These are phyloP conservation scores for Euplagia quadripunctaria DNA, from an alignment of 2,888 invertebrate species.

Conservation along the genomic window DNA sequence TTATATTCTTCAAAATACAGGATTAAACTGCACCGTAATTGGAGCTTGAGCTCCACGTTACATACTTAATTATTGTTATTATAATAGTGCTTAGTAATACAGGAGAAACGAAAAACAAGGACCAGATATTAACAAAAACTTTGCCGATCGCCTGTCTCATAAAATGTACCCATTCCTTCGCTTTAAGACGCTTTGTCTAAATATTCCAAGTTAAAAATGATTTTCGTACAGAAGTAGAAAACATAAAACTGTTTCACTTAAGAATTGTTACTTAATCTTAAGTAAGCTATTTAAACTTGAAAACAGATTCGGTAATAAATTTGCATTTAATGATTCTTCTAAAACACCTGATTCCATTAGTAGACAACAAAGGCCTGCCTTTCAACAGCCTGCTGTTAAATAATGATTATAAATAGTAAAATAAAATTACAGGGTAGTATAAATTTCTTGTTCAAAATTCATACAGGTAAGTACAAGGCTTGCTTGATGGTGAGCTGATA, in stretches of 20 bases:
- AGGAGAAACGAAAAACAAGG: no score
- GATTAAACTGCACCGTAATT: no score
- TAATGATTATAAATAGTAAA: not conserved
- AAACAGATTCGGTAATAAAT: constrained; percentile 33
- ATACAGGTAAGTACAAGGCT: not conserved
- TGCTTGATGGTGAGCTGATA: not conserved
- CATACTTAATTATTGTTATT: no score
- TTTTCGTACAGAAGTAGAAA: constrained; percentile 12
- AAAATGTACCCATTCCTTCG: constrained; percentile 26
- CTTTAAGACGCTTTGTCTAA: constrained; percentile 34
- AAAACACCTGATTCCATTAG: constrained; percentile 31
- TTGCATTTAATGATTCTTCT: constrained; percentile 28
- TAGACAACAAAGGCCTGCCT: constrained; percentile 30
- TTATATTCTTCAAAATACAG: not conserved
- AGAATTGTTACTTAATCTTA: constrained; percentile 19
- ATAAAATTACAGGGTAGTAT: constrained; percentile 4
- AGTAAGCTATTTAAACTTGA: constrained; percentile 30
- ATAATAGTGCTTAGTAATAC: no score
- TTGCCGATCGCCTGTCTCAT: constrained; percentile 17
- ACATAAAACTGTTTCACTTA: constrained; percentile 9
- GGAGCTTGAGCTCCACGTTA: no score
- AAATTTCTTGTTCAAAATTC: not conserved
- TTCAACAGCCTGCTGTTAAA: no score
- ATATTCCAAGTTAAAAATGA: constrained; percentile 36
- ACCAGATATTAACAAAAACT: no score